Evolutionary conservation across 1,140 invertebrate species (phyloP), one percentile per base, ranked within the genome.

Genomic region (Fopius arisanus): DNA sequence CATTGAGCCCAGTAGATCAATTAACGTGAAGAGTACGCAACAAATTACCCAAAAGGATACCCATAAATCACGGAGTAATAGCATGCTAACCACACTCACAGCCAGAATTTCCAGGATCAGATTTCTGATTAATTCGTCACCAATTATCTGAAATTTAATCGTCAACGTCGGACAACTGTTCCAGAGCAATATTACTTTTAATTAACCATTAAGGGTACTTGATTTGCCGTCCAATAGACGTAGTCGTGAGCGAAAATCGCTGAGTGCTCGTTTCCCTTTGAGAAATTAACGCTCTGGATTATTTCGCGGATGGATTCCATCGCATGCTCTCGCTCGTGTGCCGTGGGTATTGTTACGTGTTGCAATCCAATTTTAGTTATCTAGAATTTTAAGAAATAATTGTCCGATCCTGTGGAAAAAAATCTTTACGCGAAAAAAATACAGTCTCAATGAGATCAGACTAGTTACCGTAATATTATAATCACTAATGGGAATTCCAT

Each of bases 1-100:
- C 87, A 91, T 88, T 3, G 87, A 86, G 51, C 90, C 91, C 12
- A 88, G 80, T 29, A 91, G 86, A 80, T 91, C 89, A 21, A 91
- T 85, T 65, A 92, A 82, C 0, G 90, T 91, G 62, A 91, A 88
- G 0, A 89, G 78, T 12, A 92, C 90, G 84, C 76, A 88, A 28
- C 80, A 82, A 29, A 85, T 86, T 0, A 91, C 90, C 80, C 90
- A 87, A 70, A 91, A 80, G 28, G 89, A 87, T 4, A 89, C 87
- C 65, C 82, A 79, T 12, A 91, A 59, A 72, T 91, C 88, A 62
- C 89, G 88, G 14, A 91, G 86, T 14, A 92, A 81, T 14, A 90
- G 19, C 21, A 90, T 73, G 2, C 90, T 91, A 10, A 91, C 89
- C 21, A 89, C 70, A 66, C 88, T 87, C 12, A 92, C 89, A 28